Conservation (phyloP, 2,797 vertebrate genomes). For the Furcifer pardalis region DNA sequence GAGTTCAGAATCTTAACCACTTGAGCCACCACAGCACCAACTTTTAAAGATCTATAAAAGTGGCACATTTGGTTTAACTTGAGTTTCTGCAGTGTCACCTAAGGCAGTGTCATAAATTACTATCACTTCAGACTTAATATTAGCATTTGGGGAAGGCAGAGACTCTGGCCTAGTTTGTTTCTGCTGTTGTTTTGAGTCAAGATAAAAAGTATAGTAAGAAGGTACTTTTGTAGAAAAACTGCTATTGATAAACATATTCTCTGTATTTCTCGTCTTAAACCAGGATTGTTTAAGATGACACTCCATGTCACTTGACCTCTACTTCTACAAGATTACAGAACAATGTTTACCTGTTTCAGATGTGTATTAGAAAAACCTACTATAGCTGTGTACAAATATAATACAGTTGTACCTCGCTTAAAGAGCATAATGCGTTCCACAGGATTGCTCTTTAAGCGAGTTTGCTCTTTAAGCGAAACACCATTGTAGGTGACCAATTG, state of each 20-base stretch:
- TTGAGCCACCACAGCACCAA: no score
- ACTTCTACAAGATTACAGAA: background rate
- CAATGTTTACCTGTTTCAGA: background rate
- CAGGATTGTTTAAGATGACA: no score
- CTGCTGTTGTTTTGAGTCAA: background rate
- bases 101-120: background rate
- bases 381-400: background rate
- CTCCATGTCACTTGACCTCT: background rate
- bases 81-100: background rate
- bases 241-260: background rate
- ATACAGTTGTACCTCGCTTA: no score
- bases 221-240: background rate
- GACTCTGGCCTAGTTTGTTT: background rate
- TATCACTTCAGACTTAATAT: background rate
- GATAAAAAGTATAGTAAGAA: background rate
- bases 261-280: background rate
- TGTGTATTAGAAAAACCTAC: background rate
- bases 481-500: no score
- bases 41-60: background rate
- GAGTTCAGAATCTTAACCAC: no score
- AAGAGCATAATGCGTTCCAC: no score
- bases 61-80: background rate
- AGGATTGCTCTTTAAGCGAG: no score
- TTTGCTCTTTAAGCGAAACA: no score
- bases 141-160: background rate